A percentile compares a stretch with the other conserved stretches of the same genome.
Conservation (phyloP, 2,888 invertebrate genomes). For the Criorhina ranunculi region DNA sequence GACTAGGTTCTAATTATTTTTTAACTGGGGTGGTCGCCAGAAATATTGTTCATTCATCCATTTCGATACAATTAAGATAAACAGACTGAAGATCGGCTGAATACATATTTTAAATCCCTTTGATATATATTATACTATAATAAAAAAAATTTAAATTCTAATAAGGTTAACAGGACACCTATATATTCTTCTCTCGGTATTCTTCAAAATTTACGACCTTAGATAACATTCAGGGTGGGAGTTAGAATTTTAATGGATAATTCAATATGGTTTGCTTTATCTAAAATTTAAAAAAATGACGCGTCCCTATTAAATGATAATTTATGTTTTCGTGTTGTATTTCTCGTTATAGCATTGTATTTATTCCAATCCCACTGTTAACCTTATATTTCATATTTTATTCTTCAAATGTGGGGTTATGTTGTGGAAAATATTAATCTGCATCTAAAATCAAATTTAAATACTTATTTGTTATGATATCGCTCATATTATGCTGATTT, state of each 20-base stretch:
- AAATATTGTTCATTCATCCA: slow-evolving; percentile 20
- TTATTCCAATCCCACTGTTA: slow-evolving; percentile 10
- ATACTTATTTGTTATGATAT: background rate
- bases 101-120: slow-evolving; percentile 29
- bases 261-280: slow-evolving; percentile 28
- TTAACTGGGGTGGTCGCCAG: slow-evolving; percentile 37
- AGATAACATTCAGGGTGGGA: slow-evolving; percentile 42
- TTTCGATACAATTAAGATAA: slow-evolving; percentile 52
- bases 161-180: slow-evolving; percentile 29
- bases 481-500: background rate
- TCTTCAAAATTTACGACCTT: slow-evolving; percentile 42
- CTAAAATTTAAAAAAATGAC: slow-evolving; percentile 16
- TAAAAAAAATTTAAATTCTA: slow-evolving; percentile 41
- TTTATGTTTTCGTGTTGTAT: slow-evolving; percentile 40
- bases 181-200: slow-evolving; percentile 34
- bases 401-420: background rate
- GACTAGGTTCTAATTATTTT: slow-evolving; percentile 14
- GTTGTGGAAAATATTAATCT: background rate
- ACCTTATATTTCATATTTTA: background rate
- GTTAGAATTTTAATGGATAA: slow-evolving; percentile 34
- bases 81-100: slow-evolving; percentile 33
- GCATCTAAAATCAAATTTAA: background rate
- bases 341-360: slow-evolving; percentile 25
- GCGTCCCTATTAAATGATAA: slow-evolving; percentile 27
- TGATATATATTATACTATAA: slow-evolving; percentile 14